Conservation (phyloP, 1,140 invertebrate species). For the Neuroterus valhalla region DNA sequence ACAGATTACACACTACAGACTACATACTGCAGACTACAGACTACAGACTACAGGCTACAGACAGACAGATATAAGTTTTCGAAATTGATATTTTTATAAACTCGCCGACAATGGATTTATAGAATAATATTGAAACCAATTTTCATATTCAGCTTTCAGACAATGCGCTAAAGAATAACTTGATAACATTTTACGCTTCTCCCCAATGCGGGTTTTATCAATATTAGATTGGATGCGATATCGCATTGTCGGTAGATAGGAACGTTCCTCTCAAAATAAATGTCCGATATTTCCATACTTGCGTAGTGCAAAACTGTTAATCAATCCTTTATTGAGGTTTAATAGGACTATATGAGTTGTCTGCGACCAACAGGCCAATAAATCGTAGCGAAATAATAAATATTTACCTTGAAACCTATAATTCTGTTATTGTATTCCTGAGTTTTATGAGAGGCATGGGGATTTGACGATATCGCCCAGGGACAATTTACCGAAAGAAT, state of each 20-base stretch:
- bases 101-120: no score
- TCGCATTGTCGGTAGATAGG: neutral
- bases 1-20: no score
- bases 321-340: constrained; percentile 20
- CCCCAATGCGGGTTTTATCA: constrained; percentile 18
- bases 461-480: neutral
- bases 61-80: no score
- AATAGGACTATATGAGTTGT: constrained; percentile 19
- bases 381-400: constrained; percentile 1
- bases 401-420: constrained; percentile 19
- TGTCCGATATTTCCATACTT: constrained; percentile 5
- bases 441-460: neutral
- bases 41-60: no score
- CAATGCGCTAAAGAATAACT: no score
- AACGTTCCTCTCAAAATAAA: neutral
- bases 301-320: constrained; percentile 21
- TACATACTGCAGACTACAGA: no score
- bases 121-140: no score
- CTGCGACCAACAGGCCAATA: constrained; percentile 14
- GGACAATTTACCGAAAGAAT: neutral
- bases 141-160: no score
- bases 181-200: neutral
- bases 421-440: constrained; percentile 11
- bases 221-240: constrained; percentile 10
- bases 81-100: no score